These are phyloP conservation scores for Lymantria dispar DNA, from an alignment of 2,888 invertebrate genomes.

Conservation along the genomic window DNA sequence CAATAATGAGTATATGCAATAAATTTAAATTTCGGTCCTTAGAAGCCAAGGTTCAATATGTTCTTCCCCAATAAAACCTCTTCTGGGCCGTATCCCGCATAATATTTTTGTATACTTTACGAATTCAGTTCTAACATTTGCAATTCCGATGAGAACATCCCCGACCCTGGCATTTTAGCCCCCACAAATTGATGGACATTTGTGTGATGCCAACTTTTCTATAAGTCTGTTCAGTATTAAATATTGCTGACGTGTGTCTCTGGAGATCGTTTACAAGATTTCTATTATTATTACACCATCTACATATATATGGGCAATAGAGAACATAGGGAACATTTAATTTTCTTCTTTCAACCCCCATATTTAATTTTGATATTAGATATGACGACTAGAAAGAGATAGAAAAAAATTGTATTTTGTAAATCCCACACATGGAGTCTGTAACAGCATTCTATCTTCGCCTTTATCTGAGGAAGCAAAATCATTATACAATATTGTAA, in stretches of 20 bases:
- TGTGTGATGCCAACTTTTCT: constrained; percentile 32
- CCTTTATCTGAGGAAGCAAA: too few species aligned
- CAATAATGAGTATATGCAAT: constrained; percentile 23
- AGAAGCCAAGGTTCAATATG: constrained; percentile 40
- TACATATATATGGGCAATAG: neutral
- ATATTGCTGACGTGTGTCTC: neutral
- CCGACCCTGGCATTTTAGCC: constrained; percentile 33
- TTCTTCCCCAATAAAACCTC: constrained; percentile 46
- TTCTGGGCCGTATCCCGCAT: constrained; percentile 49
- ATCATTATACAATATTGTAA: too few species aligned
- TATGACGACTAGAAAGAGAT: too few species aligned
- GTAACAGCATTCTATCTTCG: too few species aligned
- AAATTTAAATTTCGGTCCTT: constrained; percentile 41
- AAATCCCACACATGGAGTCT: too few species aligned
- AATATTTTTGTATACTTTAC: constrained; percentile 69
- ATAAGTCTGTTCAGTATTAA: constrained; percentile 7
- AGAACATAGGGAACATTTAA: too few species aligned
- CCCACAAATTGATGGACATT: constrained; percentile 33
- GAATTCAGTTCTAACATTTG: constrained; percentile 62
- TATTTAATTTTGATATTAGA: too few species aligned
- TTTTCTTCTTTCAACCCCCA: too few species aligned
- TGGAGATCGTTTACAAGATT: neutral
- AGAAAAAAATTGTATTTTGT: too few species aligned
- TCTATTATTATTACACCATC: neutral
- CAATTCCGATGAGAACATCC: constrained; percentile 56